Evolutionary conservation across 2,888 invertebrate genomes (phyloP), one percentile per base, ranked within the genome.

Genomic region (Scaptomyza tumidula): DNA sequence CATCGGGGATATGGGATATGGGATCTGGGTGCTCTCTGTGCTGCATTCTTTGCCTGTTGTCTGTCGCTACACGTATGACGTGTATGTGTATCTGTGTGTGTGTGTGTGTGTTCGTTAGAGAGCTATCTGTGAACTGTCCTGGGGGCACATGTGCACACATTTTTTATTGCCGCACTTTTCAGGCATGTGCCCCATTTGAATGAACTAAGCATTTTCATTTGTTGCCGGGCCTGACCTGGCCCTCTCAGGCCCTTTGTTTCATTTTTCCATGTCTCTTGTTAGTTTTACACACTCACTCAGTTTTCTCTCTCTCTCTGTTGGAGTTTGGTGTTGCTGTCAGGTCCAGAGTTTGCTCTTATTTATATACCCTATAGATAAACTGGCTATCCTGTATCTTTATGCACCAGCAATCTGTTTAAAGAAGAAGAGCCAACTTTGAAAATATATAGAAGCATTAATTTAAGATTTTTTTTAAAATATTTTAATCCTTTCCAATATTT

Each of bases 151-250:
- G 73, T 77, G 77, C 57, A 75, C 56, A 75, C 68, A 64, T 75
- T 82, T 83, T 86, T 82, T 86, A 78, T 78, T 73, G 86, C 82
- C 74, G 74, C 74, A 70, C 64, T 80, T 75, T 72, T 65, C 48
- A 63, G 76, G 33, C 49, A 41, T 62, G 37, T 73, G 69, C 65
- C 65, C 80, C 86, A 80, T 75, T 86, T 89, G 82, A 87, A 87
- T 84, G 88, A 84, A 78, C 80, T 83, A 76, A 72, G 75, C 79
- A 71, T 71, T 76, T 76, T 56, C 66, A 77, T 77, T 70, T 66
- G 69, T 59, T 69, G 63, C 19, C n/a, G 6, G n/a, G 3, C 39
- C 14, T 39, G 39, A 39, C 39, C 39, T 54, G 46, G 53, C 68
- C 56, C 44, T 55, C 41, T 52, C 16, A 43, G 31, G 45, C 31